Evolutionary conservation across 2,113 vertebrate genomes (phyloP).

Genomic region (Hiodon tergisus): DNA sequence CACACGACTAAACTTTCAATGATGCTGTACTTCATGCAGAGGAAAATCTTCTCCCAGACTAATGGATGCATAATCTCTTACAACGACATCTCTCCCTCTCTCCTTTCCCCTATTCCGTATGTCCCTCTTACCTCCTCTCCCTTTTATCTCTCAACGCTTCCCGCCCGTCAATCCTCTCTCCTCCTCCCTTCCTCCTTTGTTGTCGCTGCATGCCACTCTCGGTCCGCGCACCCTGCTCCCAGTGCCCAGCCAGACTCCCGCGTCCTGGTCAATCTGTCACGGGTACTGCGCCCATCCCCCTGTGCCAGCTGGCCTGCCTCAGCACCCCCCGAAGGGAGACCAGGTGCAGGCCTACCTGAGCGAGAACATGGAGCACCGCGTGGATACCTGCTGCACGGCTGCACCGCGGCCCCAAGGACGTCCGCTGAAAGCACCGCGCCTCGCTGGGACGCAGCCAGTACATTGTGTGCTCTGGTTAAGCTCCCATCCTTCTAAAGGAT

Average conservation of each 20-base stretch:
- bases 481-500: neutral
- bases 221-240: constrained; percentile 12
- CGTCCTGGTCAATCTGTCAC: constrained; percentile 58
- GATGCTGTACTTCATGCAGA: neutral
- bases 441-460: neutral
- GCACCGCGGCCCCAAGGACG: constrained; percentile 12
- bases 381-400: constrained; percentile 54
- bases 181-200: constrained; percentile 32
- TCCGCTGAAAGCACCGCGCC: neutral
- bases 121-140: neutral
- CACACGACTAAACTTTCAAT: neutral
- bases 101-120: neutral
- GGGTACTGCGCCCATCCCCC: constrained; percentile 37
- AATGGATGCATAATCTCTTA: too few relatives aligned
- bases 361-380: constrained; percentile 52
- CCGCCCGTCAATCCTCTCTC: constrained; percentile 52
- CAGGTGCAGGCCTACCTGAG: constrained; percentile 52
- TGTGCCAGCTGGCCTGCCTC: constrained; percentile 56
- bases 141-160: constrained; percentile 31
- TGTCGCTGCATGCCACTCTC: neutral
- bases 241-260: constrained; percentile 43
- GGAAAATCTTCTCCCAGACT: neutral
- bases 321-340: constrained; percentile 53
- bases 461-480: neutral
- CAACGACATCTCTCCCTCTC: neutral